Conservation (phyloP, 2,113 vertebrate genomes). For the Eublepharis macularius region DNA sequence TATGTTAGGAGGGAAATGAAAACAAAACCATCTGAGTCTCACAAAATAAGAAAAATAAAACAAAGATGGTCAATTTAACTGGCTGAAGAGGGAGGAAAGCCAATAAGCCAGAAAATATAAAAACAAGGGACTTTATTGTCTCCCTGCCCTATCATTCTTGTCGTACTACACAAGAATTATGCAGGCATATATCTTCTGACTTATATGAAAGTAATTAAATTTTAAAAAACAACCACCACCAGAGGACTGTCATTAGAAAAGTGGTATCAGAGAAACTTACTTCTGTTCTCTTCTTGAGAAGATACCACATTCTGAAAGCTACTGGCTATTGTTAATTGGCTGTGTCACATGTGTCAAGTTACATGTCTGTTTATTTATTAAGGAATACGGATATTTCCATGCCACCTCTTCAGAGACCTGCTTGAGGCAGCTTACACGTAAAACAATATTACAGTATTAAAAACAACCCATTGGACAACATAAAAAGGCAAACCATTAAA, state of each 20-base stretch:
- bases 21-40: background rate
- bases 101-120: background rate
- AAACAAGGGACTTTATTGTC: background rate
- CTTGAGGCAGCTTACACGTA: no score
- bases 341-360: background rate
- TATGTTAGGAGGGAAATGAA: background rate
- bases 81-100: background rate
- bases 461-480: no score
- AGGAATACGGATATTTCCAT: no score
- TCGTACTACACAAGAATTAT: no score
- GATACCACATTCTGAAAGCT: background rate
- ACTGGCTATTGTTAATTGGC: background rate
- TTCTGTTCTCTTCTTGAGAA: background rate
- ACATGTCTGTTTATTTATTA: no score
- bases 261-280: background rate
- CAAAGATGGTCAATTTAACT: background rate
- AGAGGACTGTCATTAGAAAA: background rate
- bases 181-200: no score
- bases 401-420: no score
- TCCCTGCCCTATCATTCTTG: background rate
- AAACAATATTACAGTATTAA: no score
- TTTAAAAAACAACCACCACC: background rate
- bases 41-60: background rate
- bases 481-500: no score
- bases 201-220: background rate